Evolutionary conservation across 2,113 vertebrate species (phyloP).

Genomic region (Trogon surrucura): DNA sequence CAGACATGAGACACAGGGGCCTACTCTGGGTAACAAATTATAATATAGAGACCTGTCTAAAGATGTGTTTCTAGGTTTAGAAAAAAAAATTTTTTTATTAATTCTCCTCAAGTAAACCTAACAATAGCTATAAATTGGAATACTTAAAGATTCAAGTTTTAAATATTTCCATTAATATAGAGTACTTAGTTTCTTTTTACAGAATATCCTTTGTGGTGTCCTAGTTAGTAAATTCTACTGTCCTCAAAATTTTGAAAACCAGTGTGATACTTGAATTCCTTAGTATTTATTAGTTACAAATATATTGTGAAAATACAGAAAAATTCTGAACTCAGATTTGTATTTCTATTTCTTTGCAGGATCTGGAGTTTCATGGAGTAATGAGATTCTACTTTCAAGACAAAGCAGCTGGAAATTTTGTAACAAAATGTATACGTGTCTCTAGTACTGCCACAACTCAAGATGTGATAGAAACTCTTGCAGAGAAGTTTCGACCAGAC

Average conservation of each 20-base stretch:
- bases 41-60: background rate
- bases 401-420: conserved; percentile 96
- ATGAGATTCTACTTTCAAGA: conserved; percentile 99
- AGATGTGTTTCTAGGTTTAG: background rate
- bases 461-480: conserved; percentile 97
- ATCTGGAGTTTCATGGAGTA: conserved; percentile 97
- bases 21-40: background rate
- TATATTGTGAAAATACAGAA: background rate
- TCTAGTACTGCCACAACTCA: conserved; percentile 98
- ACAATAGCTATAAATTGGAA: background rate
- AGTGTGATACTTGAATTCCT: background rate
- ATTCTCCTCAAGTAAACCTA: background rate
- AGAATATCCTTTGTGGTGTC: background rate
- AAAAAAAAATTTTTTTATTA: background rate
- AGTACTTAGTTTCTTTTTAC: background rate
- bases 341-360: conserved; percentile 76
- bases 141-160: background rate
- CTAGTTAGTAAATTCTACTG: background rate
- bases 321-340: background rate
- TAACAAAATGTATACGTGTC: conserved; percentile 97
- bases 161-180: background rate
- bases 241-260: background rate
- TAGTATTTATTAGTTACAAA: background rate
- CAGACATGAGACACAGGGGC: background rate
- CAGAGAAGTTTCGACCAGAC: conserved; percentile 97